Evolutionary conservation across 92 coral and sea anemone genomes (phyloP), one percentile per base, ranked within the genome.

Genomic region (Epizoanthus illoricatus): DNA sequence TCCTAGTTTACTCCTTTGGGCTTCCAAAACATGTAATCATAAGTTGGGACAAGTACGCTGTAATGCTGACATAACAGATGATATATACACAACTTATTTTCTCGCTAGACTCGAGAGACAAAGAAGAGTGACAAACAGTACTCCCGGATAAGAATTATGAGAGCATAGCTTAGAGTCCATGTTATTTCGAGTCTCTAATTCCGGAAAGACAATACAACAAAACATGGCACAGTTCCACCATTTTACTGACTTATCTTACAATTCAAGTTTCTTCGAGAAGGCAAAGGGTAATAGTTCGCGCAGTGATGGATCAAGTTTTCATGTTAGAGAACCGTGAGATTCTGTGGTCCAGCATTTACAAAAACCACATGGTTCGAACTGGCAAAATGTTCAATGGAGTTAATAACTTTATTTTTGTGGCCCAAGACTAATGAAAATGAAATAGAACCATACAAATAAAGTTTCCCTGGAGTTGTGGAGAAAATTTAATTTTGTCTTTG

Each of bases 391-490:
- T 19, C 8, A 18, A 7, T 60, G 68, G 42, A 75, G 36, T 68
- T 68, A 21, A n/a, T 42, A 7, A 45, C 5, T 21, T 71, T 57
- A 23, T 4, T 3, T 23, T 70, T 15, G 20, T 49, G 21, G 76
- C 16, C 42, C 24, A 40, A 41, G 33, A 61, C 69, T 62, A 19
- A 39, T 75, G 66, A 39, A 28, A 63, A 19, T 18, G 18, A 43
- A 68, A 68, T 33, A 33, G 5, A 71, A 4, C 21, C 20, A 15
- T 5, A 6, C 57, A 78, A 63, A 78, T 64, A 1, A 12, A 78
- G 58, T 78, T 76, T 78, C 82, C 71, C 64, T 78, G 72, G 82
- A 78, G 60, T 42, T 63, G 59, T 42, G 43, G 28, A 63, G 58
- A 43, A 42, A 76, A 78, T 28, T 62, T 62, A 64, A 43, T 20